Evolutionary conservation across 1,140 invertebrate species (phyloP), one percentile per base, ranked within the genome.

Genomic region (Elysia chlorotica): DNA sequence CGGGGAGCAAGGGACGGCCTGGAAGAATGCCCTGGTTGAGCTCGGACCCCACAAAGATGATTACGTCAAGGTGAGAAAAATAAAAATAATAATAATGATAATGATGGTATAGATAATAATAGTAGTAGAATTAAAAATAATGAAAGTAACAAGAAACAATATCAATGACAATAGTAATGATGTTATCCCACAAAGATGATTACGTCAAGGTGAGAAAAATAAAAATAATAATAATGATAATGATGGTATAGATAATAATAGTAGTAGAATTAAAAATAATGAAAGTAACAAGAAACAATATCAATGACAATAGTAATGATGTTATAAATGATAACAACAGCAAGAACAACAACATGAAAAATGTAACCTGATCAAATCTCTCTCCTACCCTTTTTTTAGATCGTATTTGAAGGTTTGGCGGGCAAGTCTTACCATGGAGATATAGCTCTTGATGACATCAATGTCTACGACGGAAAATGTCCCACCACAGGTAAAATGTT

Each of bases 391-490:
- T 31, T 54, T 41, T 36, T 75, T 6, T 63, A 82, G 81, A 66
- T 83, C 31, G 53, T 80, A 59, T 78, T 83, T 35, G 74, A 82
- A 53, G 82, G 67, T 30, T 21, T 71, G 31, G 72, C 76, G 48
- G 82, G 82, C 10, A 56, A 21, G 19, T 73, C 79, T 63, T 78
- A 71, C 62, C 68, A 36, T 37, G 83, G 82, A 37, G 83, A 84
- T 66, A 86, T 85, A 65, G 83, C 81, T 54, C 75, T 85, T 36
- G 83, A 85, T 78, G 83, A 85, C 71, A 78, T 85, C 48, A 61
- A 54, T 31, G 66, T 68, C 14, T 68, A 68, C 48, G 66, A 68
- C 57, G 66, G 66, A 10, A 21, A 36, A 5, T 68, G 66, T 38
- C 66, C 66, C 35, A 17, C 53, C 23, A 66, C 65, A 66, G 38